A percentile compares a stretch with the other conserved stretches of the same genome.
These are phyloP conservation scores for Cybosia mesomella DNA, from an alignment of 2,888 invertebrate species.

Conservation along the genomic window DNA sequence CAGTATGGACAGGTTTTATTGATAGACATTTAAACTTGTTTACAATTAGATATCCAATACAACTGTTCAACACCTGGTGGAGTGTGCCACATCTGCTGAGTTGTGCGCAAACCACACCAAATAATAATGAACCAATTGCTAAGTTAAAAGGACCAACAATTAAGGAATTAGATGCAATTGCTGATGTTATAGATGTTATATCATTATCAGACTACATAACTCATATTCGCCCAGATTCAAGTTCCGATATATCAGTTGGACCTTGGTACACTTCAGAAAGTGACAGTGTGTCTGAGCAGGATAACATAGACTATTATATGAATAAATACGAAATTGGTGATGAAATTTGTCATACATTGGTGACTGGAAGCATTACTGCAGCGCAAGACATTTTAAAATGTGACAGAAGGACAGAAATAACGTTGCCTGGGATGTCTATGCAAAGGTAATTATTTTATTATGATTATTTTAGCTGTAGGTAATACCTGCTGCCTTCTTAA, in stretches of 20 bases:
- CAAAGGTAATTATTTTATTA: constrained; percentile 63
- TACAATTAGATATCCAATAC: constrained; percentile 42
- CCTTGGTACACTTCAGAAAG: constrained; percentile 71
- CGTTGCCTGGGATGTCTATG: constrained; percentile 64
- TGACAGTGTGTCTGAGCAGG: constrained; percentile 74
- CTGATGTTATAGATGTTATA: constrained; percentile 70
- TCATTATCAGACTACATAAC: constrained; percentile 74
- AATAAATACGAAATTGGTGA: constrained; percentile 59
- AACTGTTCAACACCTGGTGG: constrained; percentile 77
- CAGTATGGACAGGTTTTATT: constrained; percentile 54
- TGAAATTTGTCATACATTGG: constrained; percentile 64
- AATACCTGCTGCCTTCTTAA: background rate
- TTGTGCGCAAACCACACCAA: constrained; percentile 27
- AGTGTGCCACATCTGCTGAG: constrained; percentile 65
- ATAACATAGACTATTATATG: constrained; percentile 65
- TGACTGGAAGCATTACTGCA: constrained; percentile 55
- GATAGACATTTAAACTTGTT: constrained; percentile 45
- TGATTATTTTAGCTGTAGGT: background rate
- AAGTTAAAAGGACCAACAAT: constrained; percentile 37
- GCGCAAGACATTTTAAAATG: constrained; percentile 56
- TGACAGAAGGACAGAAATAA: constrained; percentile 53
- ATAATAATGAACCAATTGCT: constrained; percentile 34
- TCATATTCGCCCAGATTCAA: constrained; percentile 42
- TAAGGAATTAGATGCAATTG: constrained; percentile 57
- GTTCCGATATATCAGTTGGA: constrained; percentile 57